phyloP scores from a whole-genome alignment of 2,797 vertebrate species.

The Gobio occitaniae region DNA sequence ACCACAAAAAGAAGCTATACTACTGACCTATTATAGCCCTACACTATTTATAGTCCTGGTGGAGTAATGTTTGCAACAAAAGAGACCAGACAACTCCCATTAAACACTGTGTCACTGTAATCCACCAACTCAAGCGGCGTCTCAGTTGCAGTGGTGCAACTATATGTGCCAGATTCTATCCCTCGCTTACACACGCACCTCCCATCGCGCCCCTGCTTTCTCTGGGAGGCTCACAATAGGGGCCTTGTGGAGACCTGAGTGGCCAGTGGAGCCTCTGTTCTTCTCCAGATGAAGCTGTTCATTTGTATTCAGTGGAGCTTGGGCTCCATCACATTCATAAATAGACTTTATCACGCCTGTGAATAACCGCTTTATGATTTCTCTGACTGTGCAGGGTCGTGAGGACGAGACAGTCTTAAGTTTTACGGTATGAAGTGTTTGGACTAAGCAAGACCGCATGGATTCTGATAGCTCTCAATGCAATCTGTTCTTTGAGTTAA shows the following conservation, averaged over 20 bases:
- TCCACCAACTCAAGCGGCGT: background rate
- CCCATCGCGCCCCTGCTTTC: slow-evolving; percentile 47
- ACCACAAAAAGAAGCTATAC: slow-evolving; percentile 12
- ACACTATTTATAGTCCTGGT: slow-evolving; percentile 36
- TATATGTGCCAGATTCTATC: slow-evolving; percentile 55
- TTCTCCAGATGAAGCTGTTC: slow-evolving; percentile 65
- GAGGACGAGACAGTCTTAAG: background rate
- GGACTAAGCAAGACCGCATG: background rate
- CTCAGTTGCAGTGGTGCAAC: slow-evolving; percentile 46
- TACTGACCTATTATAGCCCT: background rate
- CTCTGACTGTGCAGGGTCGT: background rate
- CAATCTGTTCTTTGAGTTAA: background rate
- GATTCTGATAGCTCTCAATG: background rate
- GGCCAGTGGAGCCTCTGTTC: slow-evolving; percentile 57
- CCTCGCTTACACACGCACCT: slow-evolving; percentile 51
- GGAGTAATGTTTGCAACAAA: slow-evolving; percentile 40
- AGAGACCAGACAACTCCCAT: slow-evolving; percentile 21
- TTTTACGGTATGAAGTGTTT: background rate
- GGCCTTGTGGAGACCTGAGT: slow-evolving; percentile 70
- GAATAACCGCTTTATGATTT: slow-evolving; percentile 39
- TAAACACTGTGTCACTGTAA: slow-evolving; percentile 34
- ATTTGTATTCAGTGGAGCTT: slow-evolving; percentile 73
- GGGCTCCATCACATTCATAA: slow-evolving; percentile 58
- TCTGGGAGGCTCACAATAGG: slow-evolving; percentile 68
- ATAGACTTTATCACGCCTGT: slow-evolving; percentile 53